Conservation (phyloP, 1,140 invertebrate genomes). For the Drosophila subpulchrella region DNA sequence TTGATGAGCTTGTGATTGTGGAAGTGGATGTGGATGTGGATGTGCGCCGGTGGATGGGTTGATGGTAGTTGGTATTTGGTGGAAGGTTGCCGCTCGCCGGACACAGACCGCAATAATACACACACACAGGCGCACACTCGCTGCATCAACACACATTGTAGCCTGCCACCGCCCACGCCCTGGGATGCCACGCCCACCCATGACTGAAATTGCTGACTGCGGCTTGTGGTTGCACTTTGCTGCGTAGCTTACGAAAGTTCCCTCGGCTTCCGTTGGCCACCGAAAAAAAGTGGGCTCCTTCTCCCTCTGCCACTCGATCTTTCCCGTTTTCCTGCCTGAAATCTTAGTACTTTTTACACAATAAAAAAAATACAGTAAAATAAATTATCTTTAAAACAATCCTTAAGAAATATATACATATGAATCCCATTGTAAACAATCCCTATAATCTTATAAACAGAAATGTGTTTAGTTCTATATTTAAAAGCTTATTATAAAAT, state of each 20-base stretch:
- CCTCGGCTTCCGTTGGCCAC: conserved; percentile 67
- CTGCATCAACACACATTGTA: conserved; percentile 27
- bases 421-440: too few species aligned
- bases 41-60: conserved; percentile 28
- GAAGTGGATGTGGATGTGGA: conserved; percentile 4
- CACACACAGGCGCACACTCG: background rate
- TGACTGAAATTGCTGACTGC: conserved; percentile 71
- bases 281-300: conserved; percentile 7
- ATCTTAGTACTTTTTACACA: conserved; percentile 1
- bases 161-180: conserved; percentile 16
- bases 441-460: background rate
- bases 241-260: conserved; percentile 77
- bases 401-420: background rate
- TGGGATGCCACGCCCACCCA: conserved; percentile 53
- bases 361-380: background rate
- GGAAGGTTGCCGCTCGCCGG: conserved; percentile 48
- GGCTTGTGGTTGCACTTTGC: conserved; percentile 62
- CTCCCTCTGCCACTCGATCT: conserved; percentile 7
- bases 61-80: conserved; percentile 16
- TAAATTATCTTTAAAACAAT: background rate
- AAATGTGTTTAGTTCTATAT: too few species aligned
- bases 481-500: background rate
- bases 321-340: conserved; percentile 15
- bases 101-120: conserved; percentile 51
- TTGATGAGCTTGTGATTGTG: conserved; percentile 60